Percentiles rank a stretch among this genome's conserved stretches.
Conservation (phyloP, 2,888 invertebrate species). For the Antheraea yamamai region DNA sequence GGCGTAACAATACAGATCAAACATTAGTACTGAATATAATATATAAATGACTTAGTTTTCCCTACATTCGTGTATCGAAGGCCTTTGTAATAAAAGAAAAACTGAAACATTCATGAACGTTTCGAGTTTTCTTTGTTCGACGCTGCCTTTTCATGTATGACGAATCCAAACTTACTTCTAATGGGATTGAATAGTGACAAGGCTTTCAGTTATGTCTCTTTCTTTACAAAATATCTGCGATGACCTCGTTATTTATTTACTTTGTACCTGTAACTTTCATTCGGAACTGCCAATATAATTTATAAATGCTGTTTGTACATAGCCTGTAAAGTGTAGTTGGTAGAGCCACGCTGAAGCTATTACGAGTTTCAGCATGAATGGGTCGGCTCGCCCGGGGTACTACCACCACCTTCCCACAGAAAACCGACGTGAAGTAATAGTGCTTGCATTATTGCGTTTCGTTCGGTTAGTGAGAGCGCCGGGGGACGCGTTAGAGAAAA, state of each 20-base stretch:
- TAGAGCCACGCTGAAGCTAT: too few species aligned
- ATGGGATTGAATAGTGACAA: conserved; percentile 4
- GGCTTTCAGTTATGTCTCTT: not conserved
- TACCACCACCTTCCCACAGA: too few species aligned
- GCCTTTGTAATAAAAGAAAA: conserved; percentile 18
- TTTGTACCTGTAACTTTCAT: not conserved
- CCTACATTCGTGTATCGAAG: not conserved
- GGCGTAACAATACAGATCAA: too few species aligned
- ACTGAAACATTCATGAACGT: conserved; percentile 18
- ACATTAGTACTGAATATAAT: too few species aligned
- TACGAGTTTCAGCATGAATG: too few species aligned
- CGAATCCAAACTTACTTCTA: not conserved
- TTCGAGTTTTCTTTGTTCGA: conserved; percentile 14
- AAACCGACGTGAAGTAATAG: too few species aligned
- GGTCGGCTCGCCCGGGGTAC: too few species aligned
- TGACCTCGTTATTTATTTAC: not conserved
- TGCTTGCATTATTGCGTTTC: too few species aligned
- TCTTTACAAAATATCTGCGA: not conserved
- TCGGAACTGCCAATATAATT: not conserved
- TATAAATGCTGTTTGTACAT: not conserved
- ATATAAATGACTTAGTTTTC: not conserved
- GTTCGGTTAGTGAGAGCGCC: too few species aligned
- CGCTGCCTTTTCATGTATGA: conserved; percentile 5
- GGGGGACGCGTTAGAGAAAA: too few species aligned
- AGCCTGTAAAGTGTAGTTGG: too few species aligned